phyloP scores from a whole-genome alignment of 1,140 invertebrate genomes.

The Danaus plexippus region DNA sequence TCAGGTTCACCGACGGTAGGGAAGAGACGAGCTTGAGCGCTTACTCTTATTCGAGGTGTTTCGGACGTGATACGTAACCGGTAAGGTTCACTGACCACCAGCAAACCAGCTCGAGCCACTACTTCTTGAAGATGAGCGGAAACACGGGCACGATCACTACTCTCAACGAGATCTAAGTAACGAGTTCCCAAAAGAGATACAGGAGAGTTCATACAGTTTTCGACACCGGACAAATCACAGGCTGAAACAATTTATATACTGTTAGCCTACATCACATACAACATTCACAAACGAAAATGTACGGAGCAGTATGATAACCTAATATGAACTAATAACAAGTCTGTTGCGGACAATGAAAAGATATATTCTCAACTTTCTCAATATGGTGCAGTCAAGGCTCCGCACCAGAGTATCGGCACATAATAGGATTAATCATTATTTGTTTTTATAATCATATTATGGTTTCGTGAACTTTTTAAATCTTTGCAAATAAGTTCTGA shows the following conservation, averaged over 20 bases:
- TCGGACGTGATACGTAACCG: conserved; percentile 82
- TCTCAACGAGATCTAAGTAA: conserved; percentile 85
- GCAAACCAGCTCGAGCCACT: conserved; percentile 73
- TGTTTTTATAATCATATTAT: neutral
- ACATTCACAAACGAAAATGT: neutral
- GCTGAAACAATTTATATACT: conserved; percentile 42
- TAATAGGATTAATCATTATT: too few species aligned
- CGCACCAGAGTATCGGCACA: neutral
- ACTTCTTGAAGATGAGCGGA: conserved; percentile 83
- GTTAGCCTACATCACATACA: neutral
- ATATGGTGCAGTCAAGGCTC: neutral
- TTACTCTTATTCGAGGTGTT: conserved; percentile 82
- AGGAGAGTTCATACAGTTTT: conserved; percentile 49
- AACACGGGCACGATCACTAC: conserved; percentile 81
- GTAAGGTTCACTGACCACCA: conserved; percentile 83
- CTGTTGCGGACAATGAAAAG: too few species aligned
- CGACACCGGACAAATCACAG: conserved; percentile 62
- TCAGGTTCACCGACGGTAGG: conserved; percentile 81
- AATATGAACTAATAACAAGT: neutral
- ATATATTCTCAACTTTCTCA: too few species aligned
- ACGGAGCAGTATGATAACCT: neutral
- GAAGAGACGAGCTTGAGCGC: conserved; percentile 91
- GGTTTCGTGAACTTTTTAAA: neutral
- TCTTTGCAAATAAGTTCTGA: neutral
- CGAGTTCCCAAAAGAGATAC: conserved; percentile 75